Percentiles rank a stretch among this genome's conserved stretches.
Conservation (phyloP, 2,888 invertebrate genomes). For the Leptura quadrifasciata region DNA sequence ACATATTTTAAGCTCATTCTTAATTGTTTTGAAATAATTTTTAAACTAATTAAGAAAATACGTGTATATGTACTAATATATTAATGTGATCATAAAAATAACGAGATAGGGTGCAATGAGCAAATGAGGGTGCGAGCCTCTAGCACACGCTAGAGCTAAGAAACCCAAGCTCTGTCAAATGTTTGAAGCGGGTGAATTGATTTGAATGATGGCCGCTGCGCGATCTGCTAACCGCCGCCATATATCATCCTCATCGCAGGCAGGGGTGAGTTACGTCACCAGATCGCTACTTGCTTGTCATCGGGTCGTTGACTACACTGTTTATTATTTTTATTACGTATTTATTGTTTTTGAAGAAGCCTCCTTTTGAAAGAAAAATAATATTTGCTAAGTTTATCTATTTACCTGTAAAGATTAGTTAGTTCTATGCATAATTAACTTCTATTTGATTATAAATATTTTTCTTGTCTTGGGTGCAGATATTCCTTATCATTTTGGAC, state of each 20-base stretch:
- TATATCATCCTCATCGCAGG: conserved; percentile 77
- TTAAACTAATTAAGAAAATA: too few relatives aligned
- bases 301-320: conserved; percentile 65
- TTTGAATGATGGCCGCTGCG: conserved; percentile 78
- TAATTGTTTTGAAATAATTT: too few relatives aligned
- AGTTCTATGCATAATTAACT: conserved; percentile 8
- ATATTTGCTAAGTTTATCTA: background rate
- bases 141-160: conserved; percentile 20
- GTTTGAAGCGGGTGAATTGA: conserved; percentile 64
- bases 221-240: conserved; percentile 78
- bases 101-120: background rate
- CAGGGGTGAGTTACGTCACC: conserved; percentile 71
- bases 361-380: conserved; percentile 22
- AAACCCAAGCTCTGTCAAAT: conserved; percentile 27
- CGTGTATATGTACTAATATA: too few relatives aligned
- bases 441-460: background rate
- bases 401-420: conserved; percentile 18
- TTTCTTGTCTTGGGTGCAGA: background rate
- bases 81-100: background rate
- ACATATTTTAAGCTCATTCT: too few relatives aligned
- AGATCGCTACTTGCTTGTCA: conserved; percentile 65
- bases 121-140: background rate
- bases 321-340: conserved; percentile 67
- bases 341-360: conserved; percentile 60
- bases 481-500: background rate